phyloP scores from a whole-genome alignment of 2,113 vertebrate genomes.

The Stomatorhinus ivindoensis region DNA sequence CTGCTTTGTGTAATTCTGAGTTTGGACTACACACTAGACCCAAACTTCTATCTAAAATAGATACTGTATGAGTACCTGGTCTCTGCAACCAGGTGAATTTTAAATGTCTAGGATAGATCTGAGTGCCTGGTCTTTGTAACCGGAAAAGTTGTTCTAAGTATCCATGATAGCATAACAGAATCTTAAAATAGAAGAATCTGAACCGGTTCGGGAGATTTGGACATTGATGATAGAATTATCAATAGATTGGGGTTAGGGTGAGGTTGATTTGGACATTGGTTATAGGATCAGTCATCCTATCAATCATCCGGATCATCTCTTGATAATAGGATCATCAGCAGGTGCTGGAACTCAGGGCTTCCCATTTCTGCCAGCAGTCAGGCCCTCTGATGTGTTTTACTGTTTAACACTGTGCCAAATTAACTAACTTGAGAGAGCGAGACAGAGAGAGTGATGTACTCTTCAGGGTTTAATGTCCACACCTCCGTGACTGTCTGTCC shows the following conservation, averaged over 20 bases:
- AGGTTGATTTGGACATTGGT: background rate
- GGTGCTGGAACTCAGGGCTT: background rate
- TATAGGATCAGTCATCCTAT: background rate
- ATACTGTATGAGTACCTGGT: background rate
- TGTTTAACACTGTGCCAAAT: background rate
- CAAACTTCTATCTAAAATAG: background rate
- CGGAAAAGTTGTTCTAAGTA: background rate
- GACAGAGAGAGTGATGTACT: background rate
- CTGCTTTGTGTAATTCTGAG: slow-evolving; percentile 23
- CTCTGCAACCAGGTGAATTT: too few relatives aligned
- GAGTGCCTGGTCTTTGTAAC: background rate
- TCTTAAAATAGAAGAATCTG: background rate
- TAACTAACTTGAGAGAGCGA: background rate
- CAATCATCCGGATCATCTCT: background rate
- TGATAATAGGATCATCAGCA: background rate
- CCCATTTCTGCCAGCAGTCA: background rate
- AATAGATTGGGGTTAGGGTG: too few relatives aligned
- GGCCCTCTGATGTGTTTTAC: background rate
- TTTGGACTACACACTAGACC: slow-evolving; percentile 13
- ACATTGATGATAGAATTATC: background rate
- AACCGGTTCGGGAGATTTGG: background rate
- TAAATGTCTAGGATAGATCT: background rate
- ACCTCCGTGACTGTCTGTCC: background rate
- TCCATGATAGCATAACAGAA: background rate
- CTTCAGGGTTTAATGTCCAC: slow-evolving; percentile 1